Conservation (phyloP, 37 sponge, comb jelly and placozoan genomes). For the Spongilla lacustris region DNA sequence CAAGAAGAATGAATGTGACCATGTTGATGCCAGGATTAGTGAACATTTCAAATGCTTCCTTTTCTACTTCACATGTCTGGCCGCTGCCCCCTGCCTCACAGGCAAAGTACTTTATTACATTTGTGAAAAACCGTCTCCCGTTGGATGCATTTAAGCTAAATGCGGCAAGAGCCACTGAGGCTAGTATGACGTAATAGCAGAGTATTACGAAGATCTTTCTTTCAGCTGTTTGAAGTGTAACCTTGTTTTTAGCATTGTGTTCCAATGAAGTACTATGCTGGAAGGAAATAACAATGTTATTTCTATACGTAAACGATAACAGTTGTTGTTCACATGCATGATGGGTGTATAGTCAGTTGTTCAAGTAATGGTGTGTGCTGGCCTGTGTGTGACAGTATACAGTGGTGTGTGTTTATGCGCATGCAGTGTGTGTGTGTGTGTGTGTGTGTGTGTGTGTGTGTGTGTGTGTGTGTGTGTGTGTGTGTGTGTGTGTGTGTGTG, state of each 20-base stretch:
- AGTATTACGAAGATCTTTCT: conserved; percentile 20
- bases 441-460: not conserved
- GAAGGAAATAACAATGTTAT: not conserved
- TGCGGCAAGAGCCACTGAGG: not conserved
- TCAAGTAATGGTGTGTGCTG: too few relatives aligned
- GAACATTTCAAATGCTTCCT: not conserved
- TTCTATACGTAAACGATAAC: not conserved
- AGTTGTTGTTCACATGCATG: too few relatives aligned
- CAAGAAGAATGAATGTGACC: conserved; percentile 22
- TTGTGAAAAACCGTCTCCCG: not conserved
- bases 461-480: not conserved
- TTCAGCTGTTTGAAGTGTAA: not conserved
- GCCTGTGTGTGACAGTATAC: not conserved
- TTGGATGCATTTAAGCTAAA: not conserved
- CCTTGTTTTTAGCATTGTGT: not conserved
- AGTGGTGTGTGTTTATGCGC: not conserved
- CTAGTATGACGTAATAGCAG: conserved; percentile 17
- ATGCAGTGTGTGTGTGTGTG: not conserved
- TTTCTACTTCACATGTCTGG: not conserved
- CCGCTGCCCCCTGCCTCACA: conserved; percentile 2
- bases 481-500: not conserved
- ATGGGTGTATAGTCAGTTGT: too few relatives aligned
- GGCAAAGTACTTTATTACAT: not conserved
- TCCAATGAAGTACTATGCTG: not conserved
- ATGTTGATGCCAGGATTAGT: conserved; percentile 13